Evolutionary conservation across 30 jellyfish, hydroid and myxozoan species (phyloP).

Genomic region (Hydra vulgaris): DNA sequence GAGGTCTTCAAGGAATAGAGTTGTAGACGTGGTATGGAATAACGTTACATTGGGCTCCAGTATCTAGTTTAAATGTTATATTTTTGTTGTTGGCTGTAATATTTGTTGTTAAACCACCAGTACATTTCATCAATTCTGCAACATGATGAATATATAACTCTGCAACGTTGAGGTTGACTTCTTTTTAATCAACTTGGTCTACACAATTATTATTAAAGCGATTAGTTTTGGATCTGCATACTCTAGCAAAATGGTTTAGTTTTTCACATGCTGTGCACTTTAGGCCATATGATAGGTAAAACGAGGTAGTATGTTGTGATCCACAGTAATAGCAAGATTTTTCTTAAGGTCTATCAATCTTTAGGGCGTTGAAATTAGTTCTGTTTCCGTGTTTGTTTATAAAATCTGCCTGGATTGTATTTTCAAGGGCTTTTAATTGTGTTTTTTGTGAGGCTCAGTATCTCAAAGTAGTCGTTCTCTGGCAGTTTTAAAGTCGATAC

Average conservation of each 20-base stretch:
- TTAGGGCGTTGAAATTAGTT: slow-evolving; percentile 10
- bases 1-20: too few species aligned
- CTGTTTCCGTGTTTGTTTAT: not conserved
- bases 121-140: too few species aligned
- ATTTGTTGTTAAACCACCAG: too few species aligned
- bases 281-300: not conserved
- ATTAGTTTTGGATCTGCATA: not conserved
- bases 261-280: not conserved
- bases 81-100: too few species aligned
- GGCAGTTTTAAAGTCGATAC: not conserved
- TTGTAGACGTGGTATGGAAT: too few species aligned
- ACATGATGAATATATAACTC: too few species aligned
- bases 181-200: too few species aligned
- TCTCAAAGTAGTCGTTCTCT: slow-evolving; percentile 1
- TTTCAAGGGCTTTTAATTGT: slow-evolving; percentile 6
- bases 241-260: not conserved
- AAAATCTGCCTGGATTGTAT: not conserved
- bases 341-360: not conserved
- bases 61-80: too few species aligned
- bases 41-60: too few species aligned
- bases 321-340: not conserved
- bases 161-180: too few species aligned
- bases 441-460: not conserved
- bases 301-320: not conserved
- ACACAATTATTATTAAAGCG: too few species aligned